Evolutionary conservation across 2,113 vertebrate species (phyloP), one percentile per base, ranked within the genome.

Genomic region (Nerophis ophidion): DNA sequence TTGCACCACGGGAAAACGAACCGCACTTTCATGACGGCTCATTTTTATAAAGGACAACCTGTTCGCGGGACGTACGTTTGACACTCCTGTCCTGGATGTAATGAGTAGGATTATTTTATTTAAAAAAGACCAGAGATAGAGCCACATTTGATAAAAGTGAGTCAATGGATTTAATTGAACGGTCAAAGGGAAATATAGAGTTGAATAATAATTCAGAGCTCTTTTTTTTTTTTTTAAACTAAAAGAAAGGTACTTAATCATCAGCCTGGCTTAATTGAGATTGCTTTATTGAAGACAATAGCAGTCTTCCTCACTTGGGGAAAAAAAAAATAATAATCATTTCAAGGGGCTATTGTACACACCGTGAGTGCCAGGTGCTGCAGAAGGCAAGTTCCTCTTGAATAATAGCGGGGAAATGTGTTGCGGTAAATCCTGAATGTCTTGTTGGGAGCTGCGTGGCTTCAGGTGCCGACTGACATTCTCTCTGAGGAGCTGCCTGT

Each of bases 381-480:
- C 66, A 1, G 47, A 74, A 65, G 53, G 74, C 74, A 48, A 62
- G 57, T 79, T 72, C 62, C 74, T 81, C 55, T 64, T 86, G 83
- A 86, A 84, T 81, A 74, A 86, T 80, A 79, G 78, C 60, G 40
- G 72, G 40, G 64, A 68, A 81, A 79, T 66, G 75, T 77, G 80
- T 83, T 81, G 26, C 26, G 26, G 3, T 84, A 80, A 81, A 81
- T 79, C 68, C 78, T 66, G 70, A 77, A 74, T 63, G 71, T 70
- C 66, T 82, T 81, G 82, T 80, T 79, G 77, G 26, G 70, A 80
- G 74, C 77, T 69, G 56, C 63, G 35, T 82, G 63, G 76, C 77
- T 85, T 80, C 80, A 83, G 86, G 81, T 88, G 80, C 72, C 68
- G 66, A 70, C 77, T 90, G 83, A 84, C 80, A 86, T 86, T 84